Conservation (phyloP, 2,113 vertebrate genomes). For the Sapayoa aenigma region DNA sequence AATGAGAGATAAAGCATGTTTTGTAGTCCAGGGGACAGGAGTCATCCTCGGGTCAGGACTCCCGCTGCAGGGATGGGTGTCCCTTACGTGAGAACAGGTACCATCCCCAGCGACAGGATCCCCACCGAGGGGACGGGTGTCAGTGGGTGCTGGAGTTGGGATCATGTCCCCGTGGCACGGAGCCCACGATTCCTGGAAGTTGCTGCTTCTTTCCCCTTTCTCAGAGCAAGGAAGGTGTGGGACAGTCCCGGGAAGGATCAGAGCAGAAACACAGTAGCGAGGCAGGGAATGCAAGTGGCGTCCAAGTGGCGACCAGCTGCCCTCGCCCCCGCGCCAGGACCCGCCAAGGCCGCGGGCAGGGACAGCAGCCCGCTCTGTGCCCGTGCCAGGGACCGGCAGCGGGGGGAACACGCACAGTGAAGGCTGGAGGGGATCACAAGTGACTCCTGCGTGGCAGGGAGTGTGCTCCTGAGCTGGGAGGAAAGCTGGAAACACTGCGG, state of each 20-base stretch:
- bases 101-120: neutral
- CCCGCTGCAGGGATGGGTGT: neutral
- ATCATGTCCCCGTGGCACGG: accelerated
- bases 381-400: neutral
- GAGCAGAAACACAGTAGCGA: neutral
- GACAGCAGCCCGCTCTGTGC: neutral
- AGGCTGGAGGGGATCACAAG: neutral
- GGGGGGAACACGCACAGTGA: neutral
- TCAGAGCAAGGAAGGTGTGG: neutral
- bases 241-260: neutral
- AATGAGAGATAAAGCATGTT: accelerated
- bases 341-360: neutral
- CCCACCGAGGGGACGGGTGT: accelerated
- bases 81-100: accelerated
- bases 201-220: neutral
- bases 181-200: neutral
- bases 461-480: neutral
- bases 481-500: neutral
- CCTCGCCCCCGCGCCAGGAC: accelerated
- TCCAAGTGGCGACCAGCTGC: accelerated
- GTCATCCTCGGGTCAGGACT: neutral
- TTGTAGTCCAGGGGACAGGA: neutral
- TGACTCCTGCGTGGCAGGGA: too few relatives aligned
- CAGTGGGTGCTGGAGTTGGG: neutral
- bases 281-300: accelerated